Base-by-base conservation (phyloP, 2,113 vertebrate genomes). In the Vulpes lagopus region DNA sequence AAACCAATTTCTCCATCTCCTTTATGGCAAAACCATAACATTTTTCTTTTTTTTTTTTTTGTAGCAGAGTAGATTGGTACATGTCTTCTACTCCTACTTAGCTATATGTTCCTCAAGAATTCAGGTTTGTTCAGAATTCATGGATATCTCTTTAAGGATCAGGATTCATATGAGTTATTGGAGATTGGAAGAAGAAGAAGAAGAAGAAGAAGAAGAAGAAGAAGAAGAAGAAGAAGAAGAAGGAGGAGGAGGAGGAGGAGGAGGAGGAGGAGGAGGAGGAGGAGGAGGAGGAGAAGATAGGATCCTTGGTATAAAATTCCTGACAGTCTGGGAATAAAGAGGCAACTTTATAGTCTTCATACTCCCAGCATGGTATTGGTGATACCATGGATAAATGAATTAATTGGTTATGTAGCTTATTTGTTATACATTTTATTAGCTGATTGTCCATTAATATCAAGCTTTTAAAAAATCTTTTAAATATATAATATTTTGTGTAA, bases 41-140 rank as follows among this genome's bases (percentile, higher is more conserved):
- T 35, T 35, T 35, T 35, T 35, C 35, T 35, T 35, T 35, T n/a
- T n/a, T 8, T 55, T 95, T 91, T 91, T 49, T 82, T 86, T 83
- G 17, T 80, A 55, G 71, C 76, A 74, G 2, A 78, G 64, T 86
- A 84, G n/a, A 92, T 53, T 74, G 5, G 11, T 25, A 78, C 20
- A 73, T 23, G 0, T 60, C 11, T 89, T 51, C 22, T 1, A 5
- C 3, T n/a, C n/a, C 16, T 65, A 55, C 15, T 74, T 92, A 14
- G 20, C 25, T 89, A 55, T 60, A n/a, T 30, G 6, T 0, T 32
- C 10, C 19, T 92, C 43, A 38, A 49, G 35, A 97, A 95, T 65
- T 30, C 7, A 82, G 7, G 25, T 87, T 71, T 55, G 16, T 87
- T 94, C n/a, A 94, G 10, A 95, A 91, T 69, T 95, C 43, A 95